A percentile compares a stretch with the other conserved stretches of the same genome.
Conservation (phyloP, 2,888 invertebrate species). For the Aspidapion aeneum region DNA sequence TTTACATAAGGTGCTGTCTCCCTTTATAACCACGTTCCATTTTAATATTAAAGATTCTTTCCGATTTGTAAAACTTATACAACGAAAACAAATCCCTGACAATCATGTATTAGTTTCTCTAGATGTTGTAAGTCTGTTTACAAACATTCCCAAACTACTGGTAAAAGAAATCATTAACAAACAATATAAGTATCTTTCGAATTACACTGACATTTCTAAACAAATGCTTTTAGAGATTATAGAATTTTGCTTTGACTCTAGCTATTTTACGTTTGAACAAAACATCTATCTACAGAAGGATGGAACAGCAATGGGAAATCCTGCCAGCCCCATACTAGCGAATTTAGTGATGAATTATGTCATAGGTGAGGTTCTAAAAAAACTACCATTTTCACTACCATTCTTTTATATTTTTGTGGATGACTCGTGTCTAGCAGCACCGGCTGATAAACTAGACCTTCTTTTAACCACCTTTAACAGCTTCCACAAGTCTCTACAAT, state of each 20-base stretch:
- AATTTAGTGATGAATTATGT: background rate
- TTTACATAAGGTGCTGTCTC: conserved; percentile 6
- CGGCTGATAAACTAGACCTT: background rate
- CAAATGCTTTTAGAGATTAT: background rate
- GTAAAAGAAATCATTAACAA: background rate
- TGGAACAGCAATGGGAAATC: background rate
- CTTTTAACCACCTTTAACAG: no score
- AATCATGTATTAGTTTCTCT: conserved; percentile 10
- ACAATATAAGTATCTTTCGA: background rate
- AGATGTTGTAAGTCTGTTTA: conserved; percentile 12
- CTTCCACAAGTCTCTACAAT: background rate
- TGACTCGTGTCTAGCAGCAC: background rate
- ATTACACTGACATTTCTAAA: background rate
- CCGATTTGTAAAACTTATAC: conserved; percentile 4
- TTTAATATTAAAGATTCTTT: conserved; percentile 10
- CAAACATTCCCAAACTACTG: conserved; percentile 3
- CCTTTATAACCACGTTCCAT: conserved; percentile 7
- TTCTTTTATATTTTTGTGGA: background rate
- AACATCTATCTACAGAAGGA: background rate
- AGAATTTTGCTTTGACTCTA: no score
- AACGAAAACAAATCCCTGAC: conserved; percentile 2
- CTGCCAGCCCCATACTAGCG: background rate
- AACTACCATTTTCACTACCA: background rate
- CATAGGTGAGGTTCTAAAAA: background rate
- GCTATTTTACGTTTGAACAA: background rate